A percentile compares a stretch with the other conserved stretches of the same genome.
Conservation (phyloP, 2,113 vertebrate genomes). For the Phocoena phocoena region DNA sequence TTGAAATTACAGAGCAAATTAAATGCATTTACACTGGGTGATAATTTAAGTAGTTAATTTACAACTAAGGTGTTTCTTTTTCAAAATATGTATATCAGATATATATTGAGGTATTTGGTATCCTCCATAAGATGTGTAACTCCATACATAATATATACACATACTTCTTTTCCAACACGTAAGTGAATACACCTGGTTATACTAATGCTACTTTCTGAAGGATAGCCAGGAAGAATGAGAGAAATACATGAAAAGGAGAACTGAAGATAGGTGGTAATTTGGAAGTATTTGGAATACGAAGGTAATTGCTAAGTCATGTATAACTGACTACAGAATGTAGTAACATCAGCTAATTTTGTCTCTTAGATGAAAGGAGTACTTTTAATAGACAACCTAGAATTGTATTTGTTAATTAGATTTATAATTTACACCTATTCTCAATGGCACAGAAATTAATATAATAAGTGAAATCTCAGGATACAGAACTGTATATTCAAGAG, state of each 20-base stretch:
- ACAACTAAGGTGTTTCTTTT: not conserved
- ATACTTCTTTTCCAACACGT: not conserved
- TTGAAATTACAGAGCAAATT: not conserved
- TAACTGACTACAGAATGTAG: not conserved
- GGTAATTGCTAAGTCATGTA: slow-evolving; percentile 11
- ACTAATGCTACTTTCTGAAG: not conserved
- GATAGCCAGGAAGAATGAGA: not conserved
- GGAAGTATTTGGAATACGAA: not conserved
- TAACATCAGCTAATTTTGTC: not conserved
- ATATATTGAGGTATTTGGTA: not conserved
- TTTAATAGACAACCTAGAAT: not conserved
- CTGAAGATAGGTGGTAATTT: not conserved
- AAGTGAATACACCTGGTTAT: not conserved
- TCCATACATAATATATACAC: not conserved
- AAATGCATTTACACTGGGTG: not conserved
- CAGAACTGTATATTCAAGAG: not conserved
- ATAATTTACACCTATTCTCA: not conserved
- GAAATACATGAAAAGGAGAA: not conserved
- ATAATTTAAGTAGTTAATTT: not conserved
- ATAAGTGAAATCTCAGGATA: not conserved
- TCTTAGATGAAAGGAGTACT: not conserved
- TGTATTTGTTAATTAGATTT: not conserved
- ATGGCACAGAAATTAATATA: not conserved
- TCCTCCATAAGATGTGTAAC: not conserved
- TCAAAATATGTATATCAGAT: not conserved